Evolutionary conservation across 2,113 vertebrate genomes (phyloP).

Genomic region (Dendropsophus ebraccatus): DNA sequence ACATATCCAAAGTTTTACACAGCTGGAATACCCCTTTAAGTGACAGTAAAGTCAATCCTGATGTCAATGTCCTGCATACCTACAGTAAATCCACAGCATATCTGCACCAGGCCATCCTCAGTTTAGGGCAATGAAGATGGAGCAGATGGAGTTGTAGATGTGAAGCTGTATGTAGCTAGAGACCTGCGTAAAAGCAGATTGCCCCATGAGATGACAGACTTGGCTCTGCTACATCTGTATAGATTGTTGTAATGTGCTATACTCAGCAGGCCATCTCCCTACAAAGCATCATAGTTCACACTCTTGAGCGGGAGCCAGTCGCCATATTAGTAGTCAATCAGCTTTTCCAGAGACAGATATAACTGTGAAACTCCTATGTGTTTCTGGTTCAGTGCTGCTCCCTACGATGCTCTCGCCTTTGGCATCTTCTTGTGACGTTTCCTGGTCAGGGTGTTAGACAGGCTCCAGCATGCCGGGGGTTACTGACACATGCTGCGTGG

Average conservation of each 20-base stretch:
- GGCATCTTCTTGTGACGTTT: neutral
- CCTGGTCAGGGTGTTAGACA: neutral
- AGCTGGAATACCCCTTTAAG: too few species aligned
- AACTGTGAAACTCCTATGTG: too few species aligned
- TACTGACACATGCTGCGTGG: neutral
- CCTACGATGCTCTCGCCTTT: neutral
- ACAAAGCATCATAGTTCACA: too few species aligned
- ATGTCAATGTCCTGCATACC: too few species aligned
- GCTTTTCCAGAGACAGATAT: neutral
- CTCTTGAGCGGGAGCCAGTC: too few species aligned
- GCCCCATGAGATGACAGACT: neutral
- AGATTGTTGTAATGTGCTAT: neutral
- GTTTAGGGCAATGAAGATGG: neutral
- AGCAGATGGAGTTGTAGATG: neutral
- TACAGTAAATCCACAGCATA: too few species aligned
- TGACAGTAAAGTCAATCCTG: too few species aligned
- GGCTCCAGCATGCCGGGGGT: neutral
- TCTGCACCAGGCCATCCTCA: too few species aligned
- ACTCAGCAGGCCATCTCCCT: too few species aligned
- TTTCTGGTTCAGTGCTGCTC: neutral
- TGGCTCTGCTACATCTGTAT: neutral
- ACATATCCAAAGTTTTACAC: too few species aligned
- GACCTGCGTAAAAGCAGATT: neutral
- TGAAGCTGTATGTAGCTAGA: too few species aligned
- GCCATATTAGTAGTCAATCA: neutral